Percentiles rank a stretch among this genome's conserved stretches.
Evolutionary conservation across 2,797 vertebrate genomes (phyloP).

Genomic region (Gobio occitaniae): DNA sequence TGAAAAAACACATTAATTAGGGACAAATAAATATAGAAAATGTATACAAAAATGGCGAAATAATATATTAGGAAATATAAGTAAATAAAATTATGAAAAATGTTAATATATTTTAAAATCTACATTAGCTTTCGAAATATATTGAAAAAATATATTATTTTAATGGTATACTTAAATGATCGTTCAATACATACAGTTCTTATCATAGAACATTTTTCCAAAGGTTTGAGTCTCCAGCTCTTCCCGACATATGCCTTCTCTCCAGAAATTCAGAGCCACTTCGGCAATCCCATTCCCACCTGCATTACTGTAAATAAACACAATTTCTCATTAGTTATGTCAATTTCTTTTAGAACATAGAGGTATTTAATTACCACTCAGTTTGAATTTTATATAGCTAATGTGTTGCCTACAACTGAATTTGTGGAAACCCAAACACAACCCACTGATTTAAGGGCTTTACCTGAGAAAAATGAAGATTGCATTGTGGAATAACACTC

Average conservation of each 20-base stretch:
- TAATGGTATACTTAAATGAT: background rate
- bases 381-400: background rate
- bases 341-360: background rate
- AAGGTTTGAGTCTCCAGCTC: slow-evolving; percentile 10
- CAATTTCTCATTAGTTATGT: background rate
- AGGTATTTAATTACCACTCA: background rate
- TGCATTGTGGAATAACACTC: slow-evolving; percentile 4
- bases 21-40: no score
- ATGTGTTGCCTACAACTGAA: background rate
- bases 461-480: slow-evolving; percentile 34
- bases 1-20: no score
- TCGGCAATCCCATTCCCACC: slow-evolving; percentile 13
- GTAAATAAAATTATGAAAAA: no score
- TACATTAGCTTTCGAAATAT: no score
- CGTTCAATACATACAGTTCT: background rate
- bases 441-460: background rate
- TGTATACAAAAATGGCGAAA: no score
- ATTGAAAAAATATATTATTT: no score
- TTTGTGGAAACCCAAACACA: background rate
- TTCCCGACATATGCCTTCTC: background rate
- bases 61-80: no score
- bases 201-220: background rate
- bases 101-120: no score
- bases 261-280: slow-evolving; percentile 23
- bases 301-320: background rate